Evolutionary conservation across 2,797 vertebrate genomes (phyloP).

Genomic region (Amblyopsis hoosieri): DNA sequence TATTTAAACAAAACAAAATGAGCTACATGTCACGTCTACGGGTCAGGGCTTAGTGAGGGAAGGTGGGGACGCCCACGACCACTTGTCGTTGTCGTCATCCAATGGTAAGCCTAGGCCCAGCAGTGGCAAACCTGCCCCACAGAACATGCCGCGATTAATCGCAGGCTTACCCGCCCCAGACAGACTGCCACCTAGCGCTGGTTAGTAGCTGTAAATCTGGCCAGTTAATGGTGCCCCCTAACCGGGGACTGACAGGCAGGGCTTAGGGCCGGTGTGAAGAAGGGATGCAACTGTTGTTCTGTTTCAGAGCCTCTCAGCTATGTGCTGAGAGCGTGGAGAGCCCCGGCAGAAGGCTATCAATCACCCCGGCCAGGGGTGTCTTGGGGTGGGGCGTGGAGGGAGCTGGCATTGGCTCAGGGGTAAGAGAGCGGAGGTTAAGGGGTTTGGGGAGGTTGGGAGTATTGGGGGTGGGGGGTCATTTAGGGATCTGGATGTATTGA

Average conservation of each 20-base stretch:
- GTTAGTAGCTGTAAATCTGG: conserved; percentile 86
- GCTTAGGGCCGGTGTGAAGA: conserved; percentile 81
- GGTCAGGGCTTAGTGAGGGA: too few species aligned
- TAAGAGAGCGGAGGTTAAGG: conserved; percentile 36
- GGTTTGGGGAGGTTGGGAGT: conserved; percentile 41
- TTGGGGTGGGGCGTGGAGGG: conserved; percentile 29
- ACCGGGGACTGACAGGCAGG: conserved; percentile 82
- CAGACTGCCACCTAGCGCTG: conserved; percentile 71
- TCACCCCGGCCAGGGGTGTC: conserved; percentile 65
- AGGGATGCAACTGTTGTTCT: conserved; percentile 85
- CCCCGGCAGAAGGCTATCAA: conserved; percentile 82
- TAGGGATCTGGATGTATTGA: conserved; percentile 76
- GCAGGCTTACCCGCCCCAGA: conserved; percentile 41
- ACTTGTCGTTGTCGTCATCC: conserved; percentile 30
- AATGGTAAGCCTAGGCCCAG: conserved; percentile 27
- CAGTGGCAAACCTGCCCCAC: conserved; percentile 58
- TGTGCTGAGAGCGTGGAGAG: conserved; percentile 82
- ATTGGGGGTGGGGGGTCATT: neutral
- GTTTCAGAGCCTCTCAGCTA: conserved; percentile 81
- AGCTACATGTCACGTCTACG: too few species aligned
- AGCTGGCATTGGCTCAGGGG: conserved; percentile 16
- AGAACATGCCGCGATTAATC: conserved; percentile 59
- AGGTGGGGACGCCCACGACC: conserved; percentile 24
- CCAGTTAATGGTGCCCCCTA: conserved; percentile 79
- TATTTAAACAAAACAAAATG: too few species aligned